These are phyloP conservation scores for Pterois miles DNA, from an alignment of 2,797 vertebrate species.

Conservation along the genomic window DNA sequence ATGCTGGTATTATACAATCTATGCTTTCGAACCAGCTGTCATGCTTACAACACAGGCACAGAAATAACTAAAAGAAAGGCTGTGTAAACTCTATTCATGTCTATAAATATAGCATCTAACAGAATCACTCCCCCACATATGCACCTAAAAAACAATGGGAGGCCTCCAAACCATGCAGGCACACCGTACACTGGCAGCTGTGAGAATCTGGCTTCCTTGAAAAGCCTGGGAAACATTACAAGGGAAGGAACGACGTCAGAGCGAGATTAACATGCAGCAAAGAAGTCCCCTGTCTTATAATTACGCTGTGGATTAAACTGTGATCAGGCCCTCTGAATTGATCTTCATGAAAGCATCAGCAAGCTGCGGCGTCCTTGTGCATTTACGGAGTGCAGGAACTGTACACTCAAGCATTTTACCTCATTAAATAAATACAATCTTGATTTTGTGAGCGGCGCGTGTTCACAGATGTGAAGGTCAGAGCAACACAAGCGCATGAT, in stretches of 20 bases:
- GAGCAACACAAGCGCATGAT: conserved; percentile 19
- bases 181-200: conserved; percentile 18
- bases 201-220: conserved; percentile 62
- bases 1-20: background rate
- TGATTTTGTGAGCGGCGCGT: conserved; percentile 10
- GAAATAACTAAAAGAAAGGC: background rate
- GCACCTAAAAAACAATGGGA: conserved; percentile 24
- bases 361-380: conserved; percentile 33
- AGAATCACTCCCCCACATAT: background rate
- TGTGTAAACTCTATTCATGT: background rate
- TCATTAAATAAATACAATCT: conserved; percentile 66
- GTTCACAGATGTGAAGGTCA: conserved; percentile 58
- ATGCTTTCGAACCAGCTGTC: background rate
- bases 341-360: conserved; percentile 52
- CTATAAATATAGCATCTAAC: conserved; percentile 17
- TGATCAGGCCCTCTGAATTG: conserved; percentile 56
- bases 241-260: background rate
- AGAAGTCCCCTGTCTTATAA: conserved; percentile 52
- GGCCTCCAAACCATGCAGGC: conserved; percentile 14
- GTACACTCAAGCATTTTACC: conserved; percentile 46
- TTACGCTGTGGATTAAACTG: conserved; percentile 54
- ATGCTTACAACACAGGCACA: background rate
- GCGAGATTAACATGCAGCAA: conserved; percentile 45
- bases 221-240: conserved; percentile 55
- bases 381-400: conserved; percentile 17